Conservation (phyloP, 2,888 invertebrate species). For the Plebejus melissa region DNA sequence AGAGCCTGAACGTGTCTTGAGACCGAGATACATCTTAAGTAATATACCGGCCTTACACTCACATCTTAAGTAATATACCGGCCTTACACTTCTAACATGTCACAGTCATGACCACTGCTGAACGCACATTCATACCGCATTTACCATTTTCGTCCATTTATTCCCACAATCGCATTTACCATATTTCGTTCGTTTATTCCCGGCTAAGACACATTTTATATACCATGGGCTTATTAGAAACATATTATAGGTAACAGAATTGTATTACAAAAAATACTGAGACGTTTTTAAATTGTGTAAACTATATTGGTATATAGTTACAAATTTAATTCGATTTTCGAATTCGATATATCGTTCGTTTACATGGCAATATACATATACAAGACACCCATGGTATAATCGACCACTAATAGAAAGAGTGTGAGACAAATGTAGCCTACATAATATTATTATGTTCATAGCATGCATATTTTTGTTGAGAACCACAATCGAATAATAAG, state of each 20-base stretch:
- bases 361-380: neutral
- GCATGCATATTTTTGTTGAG: neutral
- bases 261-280: neutral
- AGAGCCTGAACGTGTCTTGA: too few species aligned
- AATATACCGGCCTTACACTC: too few species aligned
- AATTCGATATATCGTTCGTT: slow-evolving; percentile 21
- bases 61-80: too few species aligned
- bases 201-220: slow-evolving; percentile 12
- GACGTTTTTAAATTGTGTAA: slow-evolving; percentile 35
- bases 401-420: neutral
- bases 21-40: too few species aligned
- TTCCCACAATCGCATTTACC: neutral
- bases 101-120: neutral
- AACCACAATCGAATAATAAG: neutral
- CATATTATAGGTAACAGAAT: neutral
- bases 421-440: neutral
- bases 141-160: neutral
- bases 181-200: neutral
- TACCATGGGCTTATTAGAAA: slow-evolving; percentile 1
- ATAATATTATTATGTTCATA: neutral
- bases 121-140: neutral
- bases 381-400: neutral
- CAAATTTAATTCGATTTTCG: slow-evolving; percentile 35
- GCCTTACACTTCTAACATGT: neutral
- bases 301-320: slow-evolving; percentile 47